Conservation (phyloP, 2,113 vertebrate species). For the Melanocharis versteri region DNA sequence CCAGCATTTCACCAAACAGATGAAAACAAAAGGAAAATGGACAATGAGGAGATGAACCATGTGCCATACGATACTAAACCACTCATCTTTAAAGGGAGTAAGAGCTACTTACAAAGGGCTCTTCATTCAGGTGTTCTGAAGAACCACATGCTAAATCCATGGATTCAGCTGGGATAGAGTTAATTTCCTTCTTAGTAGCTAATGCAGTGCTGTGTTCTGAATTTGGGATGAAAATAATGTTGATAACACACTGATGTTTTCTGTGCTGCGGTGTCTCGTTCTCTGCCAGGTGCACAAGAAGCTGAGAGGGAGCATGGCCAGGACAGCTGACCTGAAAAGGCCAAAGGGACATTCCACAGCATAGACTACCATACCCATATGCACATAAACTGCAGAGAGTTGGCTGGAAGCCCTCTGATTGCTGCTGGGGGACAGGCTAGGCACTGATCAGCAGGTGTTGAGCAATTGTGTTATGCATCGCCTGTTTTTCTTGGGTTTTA, state of each 20-base stretch:
- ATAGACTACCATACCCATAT: background rate
- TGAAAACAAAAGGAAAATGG: background rate
- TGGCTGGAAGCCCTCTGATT: background rate
- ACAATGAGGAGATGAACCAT: background rate
- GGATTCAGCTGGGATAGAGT: background rate
- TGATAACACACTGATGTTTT: background rate
- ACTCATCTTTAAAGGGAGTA: background rate
- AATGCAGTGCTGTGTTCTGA: background rate
- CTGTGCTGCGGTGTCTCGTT: background rate
- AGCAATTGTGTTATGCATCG: accelerated
- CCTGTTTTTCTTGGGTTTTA: background rate
- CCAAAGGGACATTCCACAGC: background rate
- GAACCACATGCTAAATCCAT: background rate
- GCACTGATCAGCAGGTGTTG: background rate
- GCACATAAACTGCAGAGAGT: background rate
- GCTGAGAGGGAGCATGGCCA: background rate
- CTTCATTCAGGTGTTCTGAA: background rate
- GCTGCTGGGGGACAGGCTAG: background rate
- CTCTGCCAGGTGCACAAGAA: background rate
- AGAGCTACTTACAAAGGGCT: background rate
- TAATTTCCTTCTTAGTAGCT: background rate
- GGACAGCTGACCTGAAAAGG: background rate
- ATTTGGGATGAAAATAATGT: background rate
- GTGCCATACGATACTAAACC: background rate
- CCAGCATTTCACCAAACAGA: background rate